Evolutionary conservation across 2,888 invertebrate genomes (phyloP).

Genomic region (Yponomeuta sedellus): DNA sequence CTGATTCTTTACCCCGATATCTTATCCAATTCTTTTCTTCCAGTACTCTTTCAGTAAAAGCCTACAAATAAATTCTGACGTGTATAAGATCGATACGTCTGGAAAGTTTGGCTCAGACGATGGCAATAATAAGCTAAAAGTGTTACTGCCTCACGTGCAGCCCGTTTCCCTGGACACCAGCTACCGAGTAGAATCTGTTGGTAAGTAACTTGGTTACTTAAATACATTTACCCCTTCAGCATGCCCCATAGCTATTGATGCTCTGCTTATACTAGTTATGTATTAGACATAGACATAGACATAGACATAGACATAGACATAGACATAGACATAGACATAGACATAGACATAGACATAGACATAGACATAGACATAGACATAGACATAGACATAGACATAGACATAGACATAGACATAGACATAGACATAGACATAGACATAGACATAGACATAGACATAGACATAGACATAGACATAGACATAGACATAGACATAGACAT

Average conservation of each 20-base stretch:
- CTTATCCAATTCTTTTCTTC: constrained; percentile 10
- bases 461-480: too few species aligned
- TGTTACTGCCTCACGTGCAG: constrained; percentile 64
- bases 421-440: too few species aligned
- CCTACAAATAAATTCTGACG: constrained; percentile 72
- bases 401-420: too few species aligned
- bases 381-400: too few species aligned
- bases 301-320: too few species aligned
- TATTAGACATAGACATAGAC: too few species aligned
- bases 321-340: too few species aligned
- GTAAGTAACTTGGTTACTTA: constrained; percentile 31
- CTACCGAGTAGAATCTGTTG: constrained; percentile 56
- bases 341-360: too few species aligned
- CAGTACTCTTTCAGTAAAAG: constrained; percentile 52
- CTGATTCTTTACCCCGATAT: too few species aligned
- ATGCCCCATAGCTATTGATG: not conserved
- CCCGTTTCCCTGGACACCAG: constrained; percentile 58
- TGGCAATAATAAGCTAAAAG: constrained; percentile 54
- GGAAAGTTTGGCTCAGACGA: constrained; percentile 45
- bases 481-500: too few species aligned
- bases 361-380: too few species aligned
- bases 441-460: too few species aligned
- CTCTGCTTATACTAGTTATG: not conserved
- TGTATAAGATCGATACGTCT: constrained; percentile 60
- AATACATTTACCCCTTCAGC: not conserved